These are phyloP conservation scores for Chrysemys picta DNA, from an alignment of 2,113 vertebrate genomes.

Conservation along the genomic window DNA sequence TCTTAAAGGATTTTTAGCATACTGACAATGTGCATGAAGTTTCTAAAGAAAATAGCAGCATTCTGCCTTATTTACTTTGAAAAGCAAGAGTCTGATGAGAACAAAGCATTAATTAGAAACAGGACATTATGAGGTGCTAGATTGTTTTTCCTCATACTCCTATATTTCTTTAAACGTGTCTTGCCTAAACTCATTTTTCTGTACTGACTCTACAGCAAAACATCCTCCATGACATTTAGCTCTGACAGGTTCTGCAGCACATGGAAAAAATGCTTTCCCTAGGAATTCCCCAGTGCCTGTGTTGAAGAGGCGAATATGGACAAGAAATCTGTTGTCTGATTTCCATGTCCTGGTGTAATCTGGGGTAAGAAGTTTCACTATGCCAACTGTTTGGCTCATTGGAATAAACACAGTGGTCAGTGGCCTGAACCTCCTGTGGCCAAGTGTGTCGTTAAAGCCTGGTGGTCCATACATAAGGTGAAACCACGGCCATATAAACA, in stretches of 20 bases:
- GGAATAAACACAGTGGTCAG: constrained; percentile 78
- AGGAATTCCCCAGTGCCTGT: constrained; percentile 27
- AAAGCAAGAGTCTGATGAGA: constrained; percentile 22
- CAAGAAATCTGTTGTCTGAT: constrained; percentile 71
- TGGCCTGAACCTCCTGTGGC: constrained; percentile 75
- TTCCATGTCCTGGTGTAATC: constrained; percentile 57
- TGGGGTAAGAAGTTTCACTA: constrained; percentile 66
- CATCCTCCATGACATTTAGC: background rate
- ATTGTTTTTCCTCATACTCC: background rate
- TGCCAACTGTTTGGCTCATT: constrained; percentile 65
- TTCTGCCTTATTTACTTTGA: constrained; percentile 21
- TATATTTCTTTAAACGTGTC: constrained; percentile 20
- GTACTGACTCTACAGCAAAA: constrained; percentile 3
- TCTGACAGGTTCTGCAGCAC: constrained; percentile 56
- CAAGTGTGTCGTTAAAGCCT: constrained; percentile 77
- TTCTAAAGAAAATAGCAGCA: constrained; percentile 38
- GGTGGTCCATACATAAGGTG: constrained; percentile 79
- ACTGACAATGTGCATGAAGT: background rate
- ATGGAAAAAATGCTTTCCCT: background rate
- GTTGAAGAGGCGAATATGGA: constrained; percentile 47
- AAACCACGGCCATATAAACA: constrained; percentile 78
- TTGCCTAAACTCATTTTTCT: constrained; percentile 17
- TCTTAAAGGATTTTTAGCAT: background rate
- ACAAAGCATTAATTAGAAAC: constrained; percentile 41
- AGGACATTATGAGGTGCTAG: background rate